These are phyloP conservation scores for Neoarius graeffei DNA, from an alignment of 2,113 vertebrate genomes.

Conservation along the genomic window DNA sequence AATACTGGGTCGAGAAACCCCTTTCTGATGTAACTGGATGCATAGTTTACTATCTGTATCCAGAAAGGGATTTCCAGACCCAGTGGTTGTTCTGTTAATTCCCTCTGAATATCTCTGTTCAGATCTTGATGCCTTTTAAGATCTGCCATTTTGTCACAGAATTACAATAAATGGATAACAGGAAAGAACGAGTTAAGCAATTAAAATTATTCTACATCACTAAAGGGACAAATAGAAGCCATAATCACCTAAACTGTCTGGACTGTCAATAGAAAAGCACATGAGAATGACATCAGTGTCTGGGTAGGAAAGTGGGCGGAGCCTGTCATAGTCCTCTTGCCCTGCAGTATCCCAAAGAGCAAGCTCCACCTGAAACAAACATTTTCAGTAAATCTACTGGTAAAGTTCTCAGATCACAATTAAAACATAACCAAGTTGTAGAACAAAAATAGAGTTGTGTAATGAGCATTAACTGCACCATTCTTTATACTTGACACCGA, in stretches of 20 bases:
- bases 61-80: not conserved
- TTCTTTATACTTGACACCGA: not conserved
- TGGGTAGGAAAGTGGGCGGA: slow-evolving; percentile 80
- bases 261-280: slow-evolving; percentile 82
- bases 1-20: not conserved
- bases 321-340: slow-evolving; percentile 80
- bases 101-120: not conserved
- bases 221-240: not conserved
- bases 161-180: not conserved
- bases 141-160: not conserved
- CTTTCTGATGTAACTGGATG: not conserved
- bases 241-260: slow-evolving; percentile 87
- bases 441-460: too few species aligned
- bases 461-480: not conserved
- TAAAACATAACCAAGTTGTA: not conserved
- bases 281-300: slow-evolving; percentile 82
- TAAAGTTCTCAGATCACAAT: not conserved
- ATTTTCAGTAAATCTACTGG: not conserved
- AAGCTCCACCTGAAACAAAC: slow-evolving; percentile 72
- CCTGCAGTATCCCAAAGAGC: slow-evolving; percentile 81
- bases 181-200: not conserved
- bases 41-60: not conserved
- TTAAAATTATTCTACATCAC: not conserved
- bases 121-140: not conserved
- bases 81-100: not conserved